Evolutionary conservation across 2,113 vertebrate genomes (phyloP).

Genomic region (Chamaetylas fuelleborni): DNA sequence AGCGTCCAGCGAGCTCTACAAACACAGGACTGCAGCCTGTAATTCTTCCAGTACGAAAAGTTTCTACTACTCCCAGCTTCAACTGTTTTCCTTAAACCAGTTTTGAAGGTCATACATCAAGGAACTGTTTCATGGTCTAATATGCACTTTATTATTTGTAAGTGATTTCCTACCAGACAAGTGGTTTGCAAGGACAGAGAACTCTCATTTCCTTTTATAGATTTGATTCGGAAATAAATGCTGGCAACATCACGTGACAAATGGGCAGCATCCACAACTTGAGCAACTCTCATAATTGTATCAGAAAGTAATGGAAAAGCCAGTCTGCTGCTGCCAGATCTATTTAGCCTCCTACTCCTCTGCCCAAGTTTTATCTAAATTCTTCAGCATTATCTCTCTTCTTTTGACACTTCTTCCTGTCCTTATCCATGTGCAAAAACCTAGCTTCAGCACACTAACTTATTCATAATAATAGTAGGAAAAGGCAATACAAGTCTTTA

Average conservation of each 20-base stretch:
- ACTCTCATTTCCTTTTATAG: slow-evolving; percentile 55
- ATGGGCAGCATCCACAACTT: neutral
- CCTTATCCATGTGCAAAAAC: neutral
- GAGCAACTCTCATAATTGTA: neutral
- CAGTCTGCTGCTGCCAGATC: neutral
- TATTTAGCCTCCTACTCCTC: neutral
- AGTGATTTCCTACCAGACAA: slow-evolving; percentile 59
- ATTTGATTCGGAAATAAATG: slow-evolving; percentile 58
- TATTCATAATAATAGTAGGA: neutral
- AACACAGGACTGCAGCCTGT: neutral
- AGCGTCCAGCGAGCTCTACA: accelerated
- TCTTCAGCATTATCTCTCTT: neutral
- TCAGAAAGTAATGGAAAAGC: neutral
- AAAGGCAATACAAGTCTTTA: neutral
- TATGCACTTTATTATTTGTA: slow-evolving; percentile 7
- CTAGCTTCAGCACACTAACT: neutral
- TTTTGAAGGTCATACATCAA: slow-evolving; percentile 46
- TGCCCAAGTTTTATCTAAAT: neutral
- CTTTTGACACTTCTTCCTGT: neutral
- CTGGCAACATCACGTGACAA: slow-evolving; percentile 15
- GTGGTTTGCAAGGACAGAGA: slow-evolving; percentile 31
- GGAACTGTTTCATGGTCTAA: slow-evolving; percentile 12
- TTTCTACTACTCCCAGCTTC: neutral
- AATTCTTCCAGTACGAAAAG: neutral
- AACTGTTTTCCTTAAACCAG: neutral